Evolutionary conservation across 2,888 invertebrate species (phyloP).

Genomic region (Drosophila nr. medialis): DNA sequence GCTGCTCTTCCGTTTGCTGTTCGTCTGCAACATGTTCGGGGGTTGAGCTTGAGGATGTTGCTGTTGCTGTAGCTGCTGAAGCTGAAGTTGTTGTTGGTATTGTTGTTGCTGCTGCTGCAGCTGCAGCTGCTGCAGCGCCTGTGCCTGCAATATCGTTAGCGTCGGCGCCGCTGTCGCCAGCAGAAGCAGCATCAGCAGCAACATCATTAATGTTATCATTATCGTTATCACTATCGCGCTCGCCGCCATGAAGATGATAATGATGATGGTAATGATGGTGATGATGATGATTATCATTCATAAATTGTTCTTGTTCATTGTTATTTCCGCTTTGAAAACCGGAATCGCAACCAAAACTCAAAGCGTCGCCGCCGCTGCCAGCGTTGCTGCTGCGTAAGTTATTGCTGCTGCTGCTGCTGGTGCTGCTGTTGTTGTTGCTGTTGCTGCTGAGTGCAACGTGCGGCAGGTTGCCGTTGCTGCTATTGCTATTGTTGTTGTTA

Average conservation of each 20-base stretch:
- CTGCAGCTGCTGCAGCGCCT: slow-evolving; percentile 22
- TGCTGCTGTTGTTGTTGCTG: slow-evolving; percentile 26
- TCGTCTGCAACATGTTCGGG: slow-evolving; percentile 31
- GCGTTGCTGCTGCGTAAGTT: slow-evolving; percentile 32
- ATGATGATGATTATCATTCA: slow-evolving; percentile 70
- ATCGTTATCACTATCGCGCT: slow-evolving; percentile 31
- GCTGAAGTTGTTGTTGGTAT: slow-evolving; percentile 8
- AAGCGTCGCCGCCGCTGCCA: slow-evolving; percentile 40
- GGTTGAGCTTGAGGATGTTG: slow-evolving; percentile 32
- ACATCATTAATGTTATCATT: slow-evolving; percentile 27
- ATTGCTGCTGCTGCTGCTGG: slow-evolving; percentile 21
- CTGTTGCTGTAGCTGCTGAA: slow-evolving; percentile 9
- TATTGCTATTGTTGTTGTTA: slow-evolving; percentile 42
- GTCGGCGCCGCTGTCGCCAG: not conserved
- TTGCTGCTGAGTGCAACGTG: slow-evolving; percentile 53
- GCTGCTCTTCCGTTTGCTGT: slow-evolving; percentile 18
- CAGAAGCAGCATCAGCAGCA: slow-evolving; percentile 28
- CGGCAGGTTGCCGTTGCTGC: slow-evolving; percentile 61
- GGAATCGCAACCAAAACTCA: slow-evolving; percentile 68
- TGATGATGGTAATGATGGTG: slow-evolving; percentile 73
- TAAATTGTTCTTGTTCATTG: slow-evolving; percentile 73
- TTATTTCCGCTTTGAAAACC: slow-evolving; percentile 77
- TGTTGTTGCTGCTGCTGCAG: slow-evolving; percentile 19
- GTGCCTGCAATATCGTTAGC: slow-evolving; percentile 14
- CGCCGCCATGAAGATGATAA: slow-evolving; percentile 54